phyloP scores from a whole-genome alignment of 2,113 vertebrate species.

The Lagopus leucura region DNA sequence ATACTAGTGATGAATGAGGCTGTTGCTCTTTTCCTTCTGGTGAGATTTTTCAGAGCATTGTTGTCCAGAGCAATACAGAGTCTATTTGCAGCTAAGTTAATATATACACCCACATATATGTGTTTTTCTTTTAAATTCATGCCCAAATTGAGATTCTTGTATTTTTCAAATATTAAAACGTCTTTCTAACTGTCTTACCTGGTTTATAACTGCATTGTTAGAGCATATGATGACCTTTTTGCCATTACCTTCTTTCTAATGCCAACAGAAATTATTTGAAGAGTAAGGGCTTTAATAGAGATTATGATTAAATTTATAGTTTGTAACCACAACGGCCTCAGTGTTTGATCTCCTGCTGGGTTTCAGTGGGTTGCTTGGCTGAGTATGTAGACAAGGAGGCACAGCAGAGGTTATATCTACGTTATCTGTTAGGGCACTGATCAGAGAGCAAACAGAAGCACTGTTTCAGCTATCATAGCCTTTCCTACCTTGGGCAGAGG shows the following conservation, averaged over 20 bases:
- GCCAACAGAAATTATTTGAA: background rate
- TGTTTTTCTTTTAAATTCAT: background rate
- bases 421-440: background rate
- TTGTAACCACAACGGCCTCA: background rate
- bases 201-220: background rate
- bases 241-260: background rate
- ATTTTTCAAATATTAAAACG: background rate
- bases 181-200: background rate
- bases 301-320: background rate
- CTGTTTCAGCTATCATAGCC: background rate
- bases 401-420: background rate
- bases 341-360: background rate
- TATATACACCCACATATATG: accelerated
- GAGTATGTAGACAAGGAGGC: background rate
- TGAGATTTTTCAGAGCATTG: background rate
- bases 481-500: background rate
- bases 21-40: background rate
- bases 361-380: background rate
- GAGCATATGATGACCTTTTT: accelerated
- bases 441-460: background rate
- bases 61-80: background rate
- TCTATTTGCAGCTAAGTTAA: background rate
- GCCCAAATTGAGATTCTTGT: background rate
- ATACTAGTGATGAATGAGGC: background rate
- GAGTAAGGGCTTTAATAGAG: background rate